Evolutionary conservation across 2,888 invertebrate genomes (phyloP), one percentile per base, ranked within the genome.

Genomic region (Thereva unica): DNA sequence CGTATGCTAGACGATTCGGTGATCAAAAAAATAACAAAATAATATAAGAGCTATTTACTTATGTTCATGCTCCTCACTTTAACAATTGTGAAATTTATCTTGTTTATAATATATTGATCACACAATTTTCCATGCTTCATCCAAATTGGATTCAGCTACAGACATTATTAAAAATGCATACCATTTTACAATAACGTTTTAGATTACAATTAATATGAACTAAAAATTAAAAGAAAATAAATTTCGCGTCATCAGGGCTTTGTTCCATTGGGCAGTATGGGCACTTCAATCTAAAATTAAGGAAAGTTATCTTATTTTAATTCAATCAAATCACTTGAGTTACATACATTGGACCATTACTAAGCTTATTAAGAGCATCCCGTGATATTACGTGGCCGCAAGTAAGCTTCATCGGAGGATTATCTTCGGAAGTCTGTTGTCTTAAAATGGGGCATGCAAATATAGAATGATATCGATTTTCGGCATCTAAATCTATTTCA

Each of bases 211-310:
- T 42, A 42, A 23, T 49, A 38, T 9, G 23, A 23, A 12, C 8
- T 50, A 50, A 54, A 47, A 37, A 57, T 83, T 89, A 97, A 84
- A 97, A 97, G 82, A 90, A 92, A 78, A 98, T 93, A 78, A 92
- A 89, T 77, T 92, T 87, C 55, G 97, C 97, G 78, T 97, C 96
- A 67, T 90, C 87, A 34, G 95, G 93, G 73, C 91, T 91, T 79
- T 97, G 97, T 82, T 99, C 98, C 80, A 95, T 89, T 0, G 98
- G 98, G 78, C 99, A 99, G 83, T 99, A 99, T 0, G 98, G 98
- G 78, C 99, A 99, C 84, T 99, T 99, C 80, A 99, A 88, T 78
- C 95, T 95, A 84, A 70, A 87, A 86, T 47, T 5, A 52, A 57
- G 53, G 9, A 2, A 9, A 52, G 9, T 53, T 49, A 40, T n/a